Evolutionary conservation across 2,797 vertebrate genomes (phyloP).

Genomic region (Notamacropus eugenii): DNA sequence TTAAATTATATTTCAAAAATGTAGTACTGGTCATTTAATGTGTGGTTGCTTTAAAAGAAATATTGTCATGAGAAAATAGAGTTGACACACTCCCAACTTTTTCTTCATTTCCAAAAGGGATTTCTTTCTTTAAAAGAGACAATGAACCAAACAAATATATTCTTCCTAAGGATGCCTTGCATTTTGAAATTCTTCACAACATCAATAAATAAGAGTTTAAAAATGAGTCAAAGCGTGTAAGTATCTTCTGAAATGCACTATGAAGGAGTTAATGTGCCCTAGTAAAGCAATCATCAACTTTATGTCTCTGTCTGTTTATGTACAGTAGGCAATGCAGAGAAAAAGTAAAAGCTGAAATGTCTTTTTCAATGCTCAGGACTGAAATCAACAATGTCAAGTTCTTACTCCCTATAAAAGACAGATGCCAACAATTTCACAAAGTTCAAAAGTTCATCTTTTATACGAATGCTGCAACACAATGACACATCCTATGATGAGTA

Average conservation of each 20-base stretch:
- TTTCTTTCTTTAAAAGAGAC: constrained; percentile 64
- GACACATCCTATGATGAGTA: constrained; percentile 49
- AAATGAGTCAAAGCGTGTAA: constrained; percentile 63
- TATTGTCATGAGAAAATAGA: constrained; percentile 8
- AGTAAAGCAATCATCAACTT: not conserved
- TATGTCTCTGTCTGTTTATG: constrained; percentile 1
- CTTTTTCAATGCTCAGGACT: constrained; percentile 23
- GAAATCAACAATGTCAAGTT: not conserved
- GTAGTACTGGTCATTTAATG: not conserved
- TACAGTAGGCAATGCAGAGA: not conserved
- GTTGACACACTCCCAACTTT: not conserved
- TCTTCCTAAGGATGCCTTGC: constrained; percentile 65
- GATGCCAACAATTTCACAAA: constrained; percentile 29
- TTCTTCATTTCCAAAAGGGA: constrained; percentile 57
- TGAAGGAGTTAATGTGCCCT: constrained; percentile 34
- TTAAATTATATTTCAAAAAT: not conserved
- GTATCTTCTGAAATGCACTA: constrained; percentile 41
- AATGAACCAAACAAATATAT: constrained; percentile 50
- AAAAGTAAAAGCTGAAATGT: not conserved
- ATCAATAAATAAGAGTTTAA: constrained; percentile 60
- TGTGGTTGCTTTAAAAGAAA: constrained; percentile 19
- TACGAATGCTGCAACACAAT: constrained; percentile 42
- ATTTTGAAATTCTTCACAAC: constrained; percentile 62
- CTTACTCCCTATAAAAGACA: not conserved
- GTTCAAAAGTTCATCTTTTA: constrained; percentile 54